Evolutionary conservation across 2,113 vertebrate species (phyloP).

Genomic region (Corynorhinus townsendii): DNA sequence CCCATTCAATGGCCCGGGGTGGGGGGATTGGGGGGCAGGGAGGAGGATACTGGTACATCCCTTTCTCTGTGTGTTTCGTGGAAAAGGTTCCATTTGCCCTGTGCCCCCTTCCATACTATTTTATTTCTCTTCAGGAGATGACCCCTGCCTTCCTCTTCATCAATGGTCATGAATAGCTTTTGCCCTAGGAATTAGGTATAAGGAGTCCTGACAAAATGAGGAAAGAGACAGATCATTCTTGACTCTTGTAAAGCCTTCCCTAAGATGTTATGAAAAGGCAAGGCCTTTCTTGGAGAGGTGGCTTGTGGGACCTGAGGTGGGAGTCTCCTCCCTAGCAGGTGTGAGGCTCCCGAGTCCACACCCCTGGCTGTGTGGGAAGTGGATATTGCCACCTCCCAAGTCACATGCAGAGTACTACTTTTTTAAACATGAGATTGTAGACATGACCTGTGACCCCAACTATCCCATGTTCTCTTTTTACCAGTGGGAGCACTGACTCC

Average conservation of each 20-base stretch:
- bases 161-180: background rate
- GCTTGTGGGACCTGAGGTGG: background rate
- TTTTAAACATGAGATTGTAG: background rate
- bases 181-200: background rate
- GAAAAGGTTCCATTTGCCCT: background rate
- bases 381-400: background rate
- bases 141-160: background rate
- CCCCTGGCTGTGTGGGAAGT: background rate
- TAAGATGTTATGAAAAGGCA: background rate
- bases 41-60: background rate
- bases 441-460: background rate
- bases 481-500: accelerated
- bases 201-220: background rate
- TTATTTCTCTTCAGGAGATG: constrained; percentile 2
- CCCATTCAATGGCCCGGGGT: background rate
- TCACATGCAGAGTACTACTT: background rate
- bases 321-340: background rate
- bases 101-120: background rate
- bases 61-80: background rate
- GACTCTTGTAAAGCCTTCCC: background rate
- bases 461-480: background rate
- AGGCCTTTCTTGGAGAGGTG: background rate
- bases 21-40: too few relatives aligned
- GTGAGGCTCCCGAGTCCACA: background rate
- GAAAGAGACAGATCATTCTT: background rate